Conservation (phyloP, 2,797 vertebrate species). For the Crax fasciolata region DNA sequence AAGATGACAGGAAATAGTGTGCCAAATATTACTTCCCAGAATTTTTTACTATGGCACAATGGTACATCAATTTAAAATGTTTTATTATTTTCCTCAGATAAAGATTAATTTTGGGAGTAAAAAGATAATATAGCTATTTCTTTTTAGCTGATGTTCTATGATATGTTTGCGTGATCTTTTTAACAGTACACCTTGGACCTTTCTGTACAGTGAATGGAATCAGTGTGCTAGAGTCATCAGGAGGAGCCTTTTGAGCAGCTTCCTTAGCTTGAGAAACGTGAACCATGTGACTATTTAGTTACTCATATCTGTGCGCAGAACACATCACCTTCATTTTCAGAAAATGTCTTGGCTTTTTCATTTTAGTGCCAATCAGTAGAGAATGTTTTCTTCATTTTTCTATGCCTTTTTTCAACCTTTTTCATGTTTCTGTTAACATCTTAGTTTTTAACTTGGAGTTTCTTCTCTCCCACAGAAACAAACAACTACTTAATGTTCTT, state of each 20-base stretch:
- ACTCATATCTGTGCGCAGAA: slow-evolving; percentile 26
- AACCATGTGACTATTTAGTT: neutral
- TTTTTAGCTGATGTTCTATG: neutral
- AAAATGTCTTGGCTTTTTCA: neutral
- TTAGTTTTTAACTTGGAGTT: neutral
- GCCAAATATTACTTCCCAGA: neutral
- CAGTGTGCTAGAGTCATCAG: neutral
- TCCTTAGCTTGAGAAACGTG: slow-evolving; percentile 13
- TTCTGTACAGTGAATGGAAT: neutral
- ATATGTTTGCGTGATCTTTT: neutral
- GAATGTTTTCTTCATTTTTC: neutral
- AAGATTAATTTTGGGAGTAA: neutral
- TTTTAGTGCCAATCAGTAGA: neutral
- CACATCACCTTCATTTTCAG: neutral
- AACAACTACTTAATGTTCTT: neutral
- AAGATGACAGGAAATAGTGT: neutral
- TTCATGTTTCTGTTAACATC: neutral
- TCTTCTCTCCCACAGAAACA: slow-evolving; percentile 1
- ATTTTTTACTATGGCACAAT: neutral
- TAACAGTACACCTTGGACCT: neutral
- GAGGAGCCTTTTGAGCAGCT: slow-evolving; percentile 6
- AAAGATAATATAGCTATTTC: neutral
- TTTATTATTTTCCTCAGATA: neutral
- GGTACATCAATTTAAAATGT: neutral
- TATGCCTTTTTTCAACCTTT: neutral